Conservation (phyloP, 2,113 vertebrate genomes). For the Phylloscopus trochilus region DNA sequence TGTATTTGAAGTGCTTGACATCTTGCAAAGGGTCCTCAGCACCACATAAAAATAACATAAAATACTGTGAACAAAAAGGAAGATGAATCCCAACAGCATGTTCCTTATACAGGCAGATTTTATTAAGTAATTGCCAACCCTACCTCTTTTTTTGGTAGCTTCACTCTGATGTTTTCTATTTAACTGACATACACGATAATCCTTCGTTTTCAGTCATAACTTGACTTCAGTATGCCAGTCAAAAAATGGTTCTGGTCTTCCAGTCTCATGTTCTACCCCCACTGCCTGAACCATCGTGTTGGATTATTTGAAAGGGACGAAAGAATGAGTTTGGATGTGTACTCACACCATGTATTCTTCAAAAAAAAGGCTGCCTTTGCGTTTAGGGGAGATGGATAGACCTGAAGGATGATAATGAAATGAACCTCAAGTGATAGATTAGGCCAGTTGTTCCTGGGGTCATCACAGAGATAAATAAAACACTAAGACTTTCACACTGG, state of each 20-base stretch:
- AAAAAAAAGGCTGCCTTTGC: conserved; percentile 7
- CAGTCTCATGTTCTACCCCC: neutral
- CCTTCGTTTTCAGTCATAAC: neutral
- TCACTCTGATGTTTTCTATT: neutral
- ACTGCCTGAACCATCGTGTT: neutral
- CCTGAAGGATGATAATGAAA: neutral
- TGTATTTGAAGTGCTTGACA: neutral
- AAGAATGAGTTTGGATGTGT: conserved; percentile 10
- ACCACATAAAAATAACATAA: neutral
- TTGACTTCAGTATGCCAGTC: neutral
- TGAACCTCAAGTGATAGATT: neutral
- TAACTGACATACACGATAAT: neutral
- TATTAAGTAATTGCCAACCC: neutral
- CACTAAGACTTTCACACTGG: neutral
- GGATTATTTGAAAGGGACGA: neutral
- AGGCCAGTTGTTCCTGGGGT: neutral
- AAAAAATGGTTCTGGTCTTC: neutral
- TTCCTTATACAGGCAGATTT: neutral
- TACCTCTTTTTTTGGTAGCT: neutral
- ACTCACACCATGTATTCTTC: conserved; percentile 11
- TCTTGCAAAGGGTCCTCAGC: neutral
- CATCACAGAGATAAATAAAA: neutral
- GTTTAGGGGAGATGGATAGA: neutral
- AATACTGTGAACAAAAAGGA: neutral
- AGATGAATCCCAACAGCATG: neutral